phyloP scores from a whole-genome alignment of 2,888 invertebrate genomes.

The Andrena chrysosceles region DNA sequence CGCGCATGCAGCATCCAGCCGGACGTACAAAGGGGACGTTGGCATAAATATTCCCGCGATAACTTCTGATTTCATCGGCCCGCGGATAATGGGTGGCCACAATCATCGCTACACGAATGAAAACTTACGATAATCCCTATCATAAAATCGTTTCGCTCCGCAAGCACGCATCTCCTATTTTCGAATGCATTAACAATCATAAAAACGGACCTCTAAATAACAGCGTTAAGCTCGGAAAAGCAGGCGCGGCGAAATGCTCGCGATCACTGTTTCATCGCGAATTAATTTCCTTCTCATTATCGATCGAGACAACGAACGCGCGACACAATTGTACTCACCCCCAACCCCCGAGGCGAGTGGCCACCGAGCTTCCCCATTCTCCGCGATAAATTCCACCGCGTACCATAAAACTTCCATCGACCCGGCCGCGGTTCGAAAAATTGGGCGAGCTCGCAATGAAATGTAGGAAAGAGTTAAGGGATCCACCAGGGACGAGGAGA shows the following conservation, averaged over 20 bases:
- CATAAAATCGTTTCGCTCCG: constrained; percentile 15
- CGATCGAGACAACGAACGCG: neutral
- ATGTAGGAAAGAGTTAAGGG: constrained; percentile 11
- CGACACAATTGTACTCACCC: neutral
- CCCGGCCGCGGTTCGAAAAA: constrained; percentile 21
- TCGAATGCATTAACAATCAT: neutral
- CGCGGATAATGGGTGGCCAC: constrained; percentile 27
- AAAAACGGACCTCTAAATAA: no score
- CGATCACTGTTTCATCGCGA: neutral
- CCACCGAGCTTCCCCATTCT: constrained; percentile 2
- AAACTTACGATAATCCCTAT: constrained; percentile 39
- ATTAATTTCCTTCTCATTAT: neutral
- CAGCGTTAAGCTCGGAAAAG: neutral
- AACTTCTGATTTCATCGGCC: constrained; percentile 35
- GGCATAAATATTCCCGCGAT: constrained; percentile 46
- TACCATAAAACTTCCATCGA: constrained; percentile 42
- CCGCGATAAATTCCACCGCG: constrained; percentile 27
- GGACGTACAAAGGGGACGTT: constrained; percentile 19
- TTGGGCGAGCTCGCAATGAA: constrained; percentile 29
- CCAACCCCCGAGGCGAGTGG: neutral
- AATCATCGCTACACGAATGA: constrained; percentile 38
- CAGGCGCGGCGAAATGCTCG: neutral
- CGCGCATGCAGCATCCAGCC: constrained; percentile 8
- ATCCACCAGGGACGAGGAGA: constrained; percentile 8
- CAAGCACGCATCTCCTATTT: neutral